These are phyloP conservation scores for Volucella zonaria DNA, from an alignment of 2,888 invertebrate genomes.

Conservation along the genomic window DNA sequence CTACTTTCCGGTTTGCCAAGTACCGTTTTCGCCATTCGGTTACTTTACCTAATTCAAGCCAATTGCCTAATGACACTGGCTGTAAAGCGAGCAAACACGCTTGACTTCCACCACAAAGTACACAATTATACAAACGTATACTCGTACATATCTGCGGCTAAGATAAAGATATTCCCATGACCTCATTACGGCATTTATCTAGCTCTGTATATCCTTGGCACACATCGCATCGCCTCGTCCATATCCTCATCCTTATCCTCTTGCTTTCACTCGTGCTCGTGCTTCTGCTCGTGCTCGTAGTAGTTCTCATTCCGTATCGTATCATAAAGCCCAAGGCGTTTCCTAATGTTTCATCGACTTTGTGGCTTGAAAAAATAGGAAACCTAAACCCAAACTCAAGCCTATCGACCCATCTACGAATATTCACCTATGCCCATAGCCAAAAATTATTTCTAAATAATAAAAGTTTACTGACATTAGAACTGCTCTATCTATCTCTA, in stretches of 20 bases:
- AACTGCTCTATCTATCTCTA: conserved; percentile 11
- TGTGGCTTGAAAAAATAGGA: not conserved
- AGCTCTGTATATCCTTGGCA: conserved; percentile 54
- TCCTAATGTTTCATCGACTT: conserved; percentile 31
- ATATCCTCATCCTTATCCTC: conserved; percentile 1
- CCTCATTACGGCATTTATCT: conserved; percentile 58
- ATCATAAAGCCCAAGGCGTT: conserved; percentile 40
- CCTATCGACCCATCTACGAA: not conserved
- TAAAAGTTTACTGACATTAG: conserved; percentile 44
- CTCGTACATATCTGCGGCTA: conserved; percentile 22
- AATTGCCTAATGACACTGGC: conserved; percentile 27
- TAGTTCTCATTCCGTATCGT: not conserved
- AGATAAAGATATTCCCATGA: conserved; percentile 56
- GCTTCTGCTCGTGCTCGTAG: no score
- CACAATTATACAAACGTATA: conserved; percentile 10
- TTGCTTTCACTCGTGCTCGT: not conserved
- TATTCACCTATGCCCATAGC: conserved; percentile 22
- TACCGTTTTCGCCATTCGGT: not conserved
- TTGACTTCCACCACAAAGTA: conserved; percentile 13
- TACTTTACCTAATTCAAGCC: conserved; percentile 33
- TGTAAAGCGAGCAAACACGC: conserved; percentile 1
- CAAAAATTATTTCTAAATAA: conserved; percentile 66
- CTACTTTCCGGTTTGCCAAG: no score
- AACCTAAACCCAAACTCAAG: conserved; percentile 12
- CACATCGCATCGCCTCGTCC: conserved; percentile 33